phyloP scores from a whole-genome alignment of 2,113 vertebrate species.

The Leptosomus discolor region DNA sequence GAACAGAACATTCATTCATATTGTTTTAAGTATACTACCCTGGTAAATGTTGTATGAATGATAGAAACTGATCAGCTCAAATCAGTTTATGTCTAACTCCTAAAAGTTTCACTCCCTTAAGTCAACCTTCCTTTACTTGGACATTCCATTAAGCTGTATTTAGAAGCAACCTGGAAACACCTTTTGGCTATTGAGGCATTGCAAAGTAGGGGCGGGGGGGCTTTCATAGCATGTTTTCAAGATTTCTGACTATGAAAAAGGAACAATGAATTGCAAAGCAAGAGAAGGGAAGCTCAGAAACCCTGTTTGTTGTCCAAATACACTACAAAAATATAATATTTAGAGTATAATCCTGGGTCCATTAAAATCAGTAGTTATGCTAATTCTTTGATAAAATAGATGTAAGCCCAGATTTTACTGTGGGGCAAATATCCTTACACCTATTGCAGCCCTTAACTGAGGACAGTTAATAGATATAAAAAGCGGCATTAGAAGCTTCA shows the following conservation, averaged over 20 bases:
- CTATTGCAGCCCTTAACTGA: not conserved
- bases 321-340: not conserved
- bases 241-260: not conserved
- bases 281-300: not conserved
- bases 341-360: not conserved
- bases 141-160: not conserved
- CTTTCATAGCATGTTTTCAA: not conserved
- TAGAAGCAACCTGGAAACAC: not conserved
- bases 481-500: not conserved
- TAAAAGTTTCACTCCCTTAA: not conserved
- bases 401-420: not conserved
- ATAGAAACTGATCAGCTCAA: not conserved
- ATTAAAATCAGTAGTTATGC: not conserved
- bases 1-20: not conserved
- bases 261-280: not conserved
- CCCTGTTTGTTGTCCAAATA: not conserved
- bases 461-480: not conserved
- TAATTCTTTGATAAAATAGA: not conserved
- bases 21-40: not conserved
- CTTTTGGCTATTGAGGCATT: not conserved
- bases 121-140: not conserved
- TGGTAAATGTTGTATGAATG: not conserved
- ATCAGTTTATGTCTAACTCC: not conserved
- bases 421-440: not conserved
- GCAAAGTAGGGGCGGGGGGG: accelerated